Percentiles rank a stretch among this genome's conserved stretches.
These are phyloP conservation scores for Gadus chalcogrammus DNA, from an alignment of 2,113 vertebrate genomes.

Conservation along the genomic window DNA sequence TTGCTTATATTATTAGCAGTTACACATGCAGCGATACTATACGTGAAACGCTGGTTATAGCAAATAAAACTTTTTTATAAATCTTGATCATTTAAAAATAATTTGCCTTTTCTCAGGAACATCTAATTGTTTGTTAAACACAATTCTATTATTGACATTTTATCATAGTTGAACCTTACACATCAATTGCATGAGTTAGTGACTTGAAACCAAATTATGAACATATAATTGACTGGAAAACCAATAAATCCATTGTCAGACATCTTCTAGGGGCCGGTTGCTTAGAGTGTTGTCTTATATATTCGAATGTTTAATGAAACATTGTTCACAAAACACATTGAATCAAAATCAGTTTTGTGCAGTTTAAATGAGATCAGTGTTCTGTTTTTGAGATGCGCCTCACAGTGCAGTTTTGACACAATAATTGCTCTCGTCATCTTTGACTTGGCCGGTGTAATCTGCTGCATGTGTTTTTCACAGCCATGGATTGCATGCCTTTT, in stretches of 20 bases:
- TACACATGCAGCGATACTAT: conserved; percentile 34
- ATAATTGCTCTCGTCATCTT: conserved; percentile 78
- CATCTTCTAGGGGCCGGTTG: conserved; percentile 77
- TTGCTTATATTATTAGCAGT: conserved; percentile 15
- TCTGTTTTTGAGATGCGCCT: conserved; percentile 2
- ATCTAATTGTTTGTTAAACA: no score
- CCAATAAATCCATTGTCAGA: conserved; percentile 85
- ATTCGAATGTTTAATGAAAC: no score
- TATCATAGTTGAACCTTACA: no score
- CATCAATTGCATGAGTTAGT: conserved; percentile 26
- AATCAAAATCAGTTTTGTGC: conserved; percentile 16
- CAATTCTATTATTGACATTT: no score
- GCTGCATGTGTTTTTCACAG: conserved; percentile 93
- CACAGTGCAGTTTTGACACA: conserved; percentile 47
- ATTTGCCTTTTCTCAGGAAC: neutral
- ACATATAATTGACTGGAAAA: conserved; percentile 19
- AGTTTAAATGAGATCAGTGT: conserved; percentile 38
- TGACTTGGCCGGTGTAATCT: conserved; percentile 90
- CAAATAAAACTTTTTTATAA: neutral
- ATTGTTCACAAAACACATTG: neutral
- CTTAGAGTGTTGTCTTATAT: neutral
- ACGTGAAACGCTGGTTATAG: no score
- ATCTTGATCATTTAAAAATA: neutral
- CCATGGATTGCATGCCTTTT: conserved; percentile 79
- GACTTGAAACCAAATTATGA: conserved; percentile 44